Conservation (phyloP, 2,113 vertebrate genomes). For the Anguilla japonica region DNA sequence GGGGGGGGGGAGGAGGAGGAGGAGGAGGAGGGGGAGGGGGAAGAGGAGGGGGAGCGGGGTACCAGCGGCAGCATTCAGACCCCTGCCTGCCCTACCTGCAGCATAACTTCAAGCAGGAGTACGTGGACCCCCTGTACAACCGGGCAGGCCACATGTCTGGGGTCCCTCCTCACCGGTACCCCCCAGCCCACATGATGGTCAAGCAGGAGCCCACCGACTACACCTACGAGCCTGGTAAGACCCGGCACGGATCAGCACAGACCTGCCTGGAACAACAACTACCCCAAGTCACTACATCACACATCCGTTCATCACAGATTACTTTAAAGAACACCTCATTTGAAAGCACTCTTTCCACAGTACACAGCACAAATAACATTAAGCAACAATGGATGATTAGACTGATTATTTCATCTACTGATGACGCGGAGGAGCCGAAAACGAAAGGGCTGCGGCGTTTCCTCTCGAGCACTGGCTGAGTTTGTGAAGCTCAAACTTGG, state of each 20-base stretch:
- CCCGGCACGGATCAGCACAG: background rate
- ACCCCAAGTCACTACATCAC: too few species aligned
- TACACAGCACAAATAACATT: too few species aligned
- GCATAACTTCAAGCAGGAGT: conserved; percentile 93
- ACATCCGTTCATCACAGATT: too few species aligned
- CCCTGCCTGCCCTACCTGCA: conserved; percentile 81
- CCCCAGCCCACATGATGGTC: conserved; percentile 81
- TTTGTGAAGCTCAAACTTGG: background rate
- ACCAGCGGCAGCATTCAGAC: conserved; percentile 80
- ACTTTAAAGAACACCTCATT: too few species aligned
- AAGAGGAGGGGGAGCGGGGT: conserved; percentile 46
- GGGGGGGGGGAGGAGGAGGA: conserved; percentile 49
- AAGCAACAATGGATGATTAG: too few species aligned
- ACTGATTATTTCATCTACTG: too few species aligned
- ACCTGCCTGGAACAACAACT: too few species aligned
- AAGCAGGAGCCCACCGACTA: conserved; percentile 94
- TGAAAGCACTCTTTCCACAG: too few species aligned
- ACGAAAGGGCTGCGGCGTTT: background rate
- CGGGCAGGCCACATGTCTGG: conserved; percentile 65
- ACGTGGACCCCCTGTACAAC: conserved; percentile 80
- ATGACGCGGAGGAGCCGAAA: too few species aligned
- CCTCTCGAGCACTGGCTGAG: background rate
- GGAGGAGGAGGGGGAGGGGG: conserved; percentile 27
- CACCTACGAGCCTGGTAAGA: conserved; percentile 84
- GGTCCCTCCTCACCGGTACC: conserved; percentile 68